phyloP scores from a whole-genome alignment of 2,797 vertebrate genomes.

The Triplophysa bombifrons region DNA sequence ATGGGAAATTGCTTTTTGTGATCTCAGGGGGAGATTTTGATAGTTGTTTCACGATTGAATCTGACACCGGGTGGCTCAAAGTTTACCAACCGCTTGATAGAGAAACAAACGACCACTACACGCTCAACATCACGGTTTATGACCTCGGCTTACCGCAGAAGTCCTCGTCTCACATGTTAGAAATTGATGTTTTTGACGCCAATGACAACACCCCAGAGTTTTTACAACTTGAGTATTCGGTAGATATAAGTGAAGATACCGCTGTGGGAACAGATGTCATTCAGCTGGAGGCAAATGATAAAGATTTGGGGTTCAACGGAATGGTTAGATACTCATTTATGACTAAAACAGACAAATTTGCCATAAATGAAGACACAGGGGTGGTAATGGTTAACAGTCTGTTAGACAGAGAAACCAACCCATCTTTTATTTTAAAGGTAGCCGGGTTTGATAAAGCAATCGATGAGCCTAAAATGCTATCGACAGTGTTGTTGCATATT shows the following conservation, averaged over 20 bases:
- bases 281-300: slow-evolving; percentile 83
- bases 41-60: slow-evolving; percentile 80
- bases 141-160: slow-evolving; percentile 86
- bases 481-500: slow-evolving; percentile 78
- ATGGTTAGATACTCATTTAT: slow-evolving; percentile 79
- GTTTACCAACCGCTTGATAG: slow-evolving; percentile 80
- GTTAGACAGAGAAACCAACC: slow-evolving; percentile 78
- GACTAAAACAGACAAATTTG: slow-evolving; percentile 81
- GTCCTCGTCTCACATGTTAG: slow-evolving; percentile 76
- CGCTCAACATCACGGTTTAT: slow-evolving; percentile 81
- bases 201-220: slow-evolving; percentile 84
- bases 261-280: slow-evolving; percentile 77
- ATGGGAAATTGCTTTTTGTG: slow-evolving; percentile 81
- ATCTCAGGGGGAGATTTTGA: slow-evolving; percentile 83
- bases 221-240: slow-evolving; percentile 78
- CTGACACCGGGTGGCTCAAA: slow-evolving; percentile 82
- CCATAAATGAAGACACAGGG: slow-evolving; percentile 77
- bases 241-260: slow-evolving; percentile 80
- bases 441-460: slow-evolving; percentile 79
- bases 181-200: slow-evolving; percentile 78
- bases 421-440: slow-evolving; percentile 75
- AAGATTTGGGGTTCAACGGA: slow-evolving; percentile 78
- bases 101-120: slow-evolving; percentile 78
- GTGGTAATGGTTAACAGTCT: slow-evolving; percentile 71
- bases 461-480: slow-evolving; percentile 75